Evolutionary conservation across 2,113 vertebrate species (phyloP), one percentile per base, ranked within the genome.

Genomic region (Orcinus orca): DNA sequence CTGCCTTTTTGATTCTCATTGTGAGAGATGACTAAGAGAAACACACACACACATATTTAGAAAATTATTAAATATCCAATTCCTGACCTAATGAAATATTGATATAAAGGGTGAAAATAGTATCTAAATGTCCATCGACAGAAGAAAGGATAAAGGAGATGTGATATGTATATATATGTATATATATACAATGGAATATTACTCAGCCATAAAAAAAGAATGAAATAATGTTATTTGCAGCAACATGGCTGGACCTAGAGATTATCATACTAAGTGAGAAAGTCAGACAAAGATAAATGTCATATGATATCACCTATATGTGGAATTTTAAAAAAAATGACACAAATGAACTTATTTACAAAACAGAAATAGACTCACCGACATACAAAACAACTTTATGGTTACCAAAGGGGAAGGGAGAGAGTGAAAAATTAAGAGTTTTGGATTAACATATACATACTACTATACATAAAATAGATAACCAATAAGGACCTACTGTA

Each of bases 91-190:
- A 3, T 80, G 36, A 82, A 89, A 88, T 88, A 80, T 68, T 84
- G 15, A 84, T 92, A 67, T 63, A 89, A 86, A 50, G 17, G 55
- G 20, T 95, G 36, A 41, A 96, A 93, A 93, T 50, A 67, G n/a
- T 91, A 36, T 58, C 77, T 94, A 87, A 90, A 53, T 77, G 18
- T 33, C 18, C 18, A 12, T 47, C 33, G 17, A 77, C 44, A 50
- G 44, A 77, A 50, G 44, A 50, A 50, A 33, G 44, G 17, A 29
- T 77, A 33, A 50, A 77, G 44, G 50, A 33, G 7, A 58, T 58
- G 55, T 58, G 55, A 58, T 58, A 58, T 58, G 20, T 58, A 58
- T 58, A 58, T 58, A 55, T 55, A 8, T 58, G 0, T 55, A 7
- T 55, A 55, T 55, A 58, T 20, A 58, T 8, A 58, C 55, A 58